Percentiles rank a stretch among this genome's conserved stretches.
These are phyloP conservation scores for Premnoplex brunnescens DNA, from an alignment of 2,797 vertebrate species.

Conservation along the genomic window DNA sequence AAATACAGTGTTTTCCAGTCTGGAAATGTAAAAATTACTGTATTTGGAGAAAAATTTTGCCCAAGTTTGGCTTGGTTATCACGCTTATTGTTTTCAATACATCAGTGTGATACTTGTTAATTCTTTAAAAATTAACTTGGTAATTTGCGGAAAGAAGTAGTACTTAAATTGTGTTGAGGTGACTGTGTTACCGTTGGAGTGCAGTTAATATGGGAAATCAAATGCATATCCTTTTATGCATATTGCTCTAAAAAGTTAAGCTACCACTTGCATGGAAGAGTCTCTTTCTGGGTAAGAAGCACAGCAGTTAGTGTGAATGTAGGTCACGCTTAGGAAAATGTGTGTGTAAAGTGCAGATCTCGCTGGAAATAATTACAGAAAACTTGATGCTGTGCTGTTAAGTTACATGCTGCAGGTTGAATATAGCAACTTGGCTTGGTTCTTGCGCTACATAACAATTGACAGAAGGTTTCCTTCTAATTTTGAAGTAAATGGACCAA, in stretches of 20 bases:
- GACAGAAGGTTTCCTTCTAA: constrained; percentile 13
- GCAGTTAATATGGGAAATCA: background rate
- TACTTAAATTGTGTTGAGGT: background rate
- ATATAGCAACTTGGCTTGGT: background rate
- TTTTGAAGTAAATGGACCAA: constrained; percentile 15
- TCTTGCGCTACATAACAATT: constrained; percentile 1
- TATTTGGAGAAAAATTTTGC: background rate
- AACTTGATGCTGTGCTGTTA: background rate
- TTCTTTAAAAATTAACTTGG: background rate
- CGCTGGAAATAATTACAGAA: constrained; percentile 24
- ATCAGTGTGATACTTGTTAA: background rate
- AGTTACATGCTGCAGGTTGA: constrained; percentile 10
- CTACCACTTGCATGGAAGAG: background rate
- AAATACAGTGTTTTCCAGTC: background rate
- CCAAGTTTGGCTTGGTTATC: background rate
- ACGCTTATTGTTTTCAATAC: background rate
- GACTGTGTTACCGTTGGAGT: background rate
- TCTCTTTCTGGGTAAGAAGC: background rate
- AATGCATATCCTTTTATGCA: background rate
- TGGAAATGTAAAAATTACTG: background rate
- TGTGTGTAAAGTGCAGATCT: constrained; percentile 11
- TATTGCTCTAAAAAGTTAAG: background rate
- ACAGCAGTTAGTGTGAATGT: background rate
- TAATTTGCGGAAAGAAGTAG: background rate
- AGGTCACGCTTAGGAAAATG: constrained; percentile 30